Evolutionary conservation across 1,140 invertebrate genomes (phyloP).

Genomic region (Drosophila aff.): DNA sequence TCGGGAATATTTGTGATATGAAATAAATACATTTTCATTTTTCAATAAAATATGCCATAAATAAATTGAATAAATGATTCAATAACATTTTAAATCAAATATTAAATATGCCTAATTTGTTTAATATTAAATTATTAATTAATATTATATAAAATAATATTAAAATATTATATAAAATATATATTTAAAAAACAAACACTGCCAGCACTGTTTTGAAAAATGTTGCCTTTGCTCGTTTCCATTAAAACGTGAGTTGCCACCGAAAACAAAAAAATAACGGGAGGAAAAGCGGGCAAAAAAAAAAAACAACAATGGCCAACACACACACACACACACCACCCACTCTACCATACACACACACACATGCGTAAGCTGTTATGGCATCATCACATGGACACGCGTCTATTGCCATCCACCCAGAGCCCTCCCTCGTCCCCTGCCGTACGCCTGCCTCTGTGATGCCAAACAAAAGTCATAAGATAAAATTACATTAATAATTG

Average conservation of each 20-base stretch:
- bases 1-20: neutral
- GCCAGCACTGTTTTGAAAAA: constrained; percentile 35
- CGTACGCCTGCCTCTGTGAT: constrained; percentile 11
- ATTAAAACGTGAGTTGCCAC: constrained; percentile 62
- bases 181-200: neutral
- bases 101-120: no score
- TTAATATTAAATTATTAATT: no score
- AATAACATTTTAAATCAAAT: no score
- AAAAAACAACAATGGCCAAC: constrained; percentile 31
- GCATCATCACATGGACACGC: constrained; percentile 48
- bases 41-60: no score
- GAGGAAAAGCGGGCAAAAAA: constrained; percentile 18
- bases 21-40: no score
- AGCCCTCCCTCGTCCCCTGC: neutral
- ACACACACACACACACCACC: constrained; percentile 4
- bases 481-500: constrained; percentile 81
- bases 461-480: constrained; percentile 78
- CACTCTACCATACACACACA: neutral
- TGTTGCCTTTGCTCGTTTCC: constrained; percentile 55
- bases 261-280: constrained; percentile 21
- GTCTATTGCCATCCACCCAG: neutral
- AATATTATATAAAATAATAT: no score
- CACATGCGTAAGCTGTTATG: constrained; percentile 25
- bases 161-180: neutral
- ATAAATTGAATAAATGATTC: no score